These are phyloP conservation scores for Julus scandinavius DNA, from an alignment of 2,888 invertebrate genomes.

Conservation along the genomic window DNA sequence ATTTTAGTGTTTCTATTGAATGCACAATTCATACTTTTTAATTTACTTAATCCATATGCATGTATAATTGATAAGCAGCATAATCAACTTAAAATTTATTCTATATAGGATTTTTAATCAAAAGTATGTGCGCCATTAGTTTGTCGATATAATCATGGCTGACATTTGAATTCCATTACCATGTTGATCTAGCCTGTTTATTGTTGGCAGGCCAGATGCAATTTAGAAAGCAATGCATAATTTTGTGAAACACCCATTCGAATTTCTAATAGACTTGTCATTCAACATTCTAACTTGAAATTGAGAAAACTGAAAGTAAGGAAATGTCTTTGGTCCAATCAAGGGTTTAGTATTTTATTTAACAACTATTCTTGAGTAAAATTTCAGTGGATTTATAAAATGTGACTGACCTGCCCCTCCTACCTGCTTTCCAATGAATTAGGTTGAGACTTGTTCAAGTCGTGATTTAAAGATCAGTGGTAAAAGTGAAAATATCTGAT, in stretches of 20 bases:
- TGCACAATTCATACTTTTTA: too few relatives aligned
- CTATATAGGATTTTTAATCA: too few relatives aligned
- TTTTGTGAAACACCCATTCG: background rate
- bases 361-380: background rate
- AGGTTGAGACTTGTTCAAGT: slow-evolving; percentile 13
- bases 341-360: background rate
- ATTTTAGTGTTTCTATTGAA: too few relatives aligned
- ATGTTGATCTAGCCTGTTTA: too few relatives aligned
- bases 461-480: background rate
- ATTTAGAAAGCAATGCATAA: too few relatives aligned
- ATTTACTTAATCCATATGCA: too few relatives aligned
- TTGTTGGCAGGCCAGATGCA: too few relatives aligned
- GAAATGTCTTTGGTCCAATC: background rate
- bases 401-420: background rate
- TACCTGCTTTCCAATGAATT: background rate
- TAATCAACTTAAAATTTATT: too few relatives aligned
- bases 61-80: too few relatives aligned
- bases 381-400: background rate
- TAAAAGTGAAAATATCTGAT: slow-evolving; percentile 26
- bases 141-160: too few relatives aligned
- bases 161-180: too few relatives aligned
- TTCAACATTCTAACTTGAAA: background rate
- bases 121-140: too few relatives aligned
- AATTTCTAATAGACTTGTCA: background rate
- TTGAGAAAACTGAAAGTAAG: background rate